phyloP scores from a whole-genome alignment of 2,797 vertebrate species.

The Pantherophis alleghaniensis region DNA sequence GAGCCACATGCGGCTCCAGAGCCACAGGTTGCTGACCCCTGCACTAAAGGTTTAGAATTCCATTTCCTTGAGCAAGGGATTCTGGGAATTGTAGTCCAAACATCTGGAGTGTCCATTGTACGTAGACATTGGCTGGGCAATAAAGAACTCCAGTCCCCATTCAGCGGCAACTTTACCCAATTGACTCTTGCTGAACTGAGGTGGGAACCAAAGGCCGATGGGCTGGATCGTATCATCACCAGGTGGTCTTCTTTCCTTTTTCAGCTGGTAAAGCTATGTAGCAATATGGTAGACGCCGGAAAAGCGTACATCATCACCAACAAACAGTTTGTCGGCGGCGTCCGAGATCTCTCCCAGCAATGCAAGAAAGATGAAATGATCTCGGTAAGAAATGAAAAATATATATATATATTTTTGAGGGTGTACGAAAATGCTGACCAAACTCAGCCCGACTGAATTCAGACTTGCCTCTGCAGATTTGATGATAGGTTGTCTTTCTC shows the following conservation, averaged over 20 bases:
- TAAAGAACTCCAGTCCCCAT: neutral
- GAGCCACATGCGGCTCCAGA: no score
- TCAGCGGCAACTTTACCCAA: neutral
- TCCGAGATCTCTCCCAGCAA: conserved; percentile 94
- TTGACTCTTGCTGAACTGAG: neutral
- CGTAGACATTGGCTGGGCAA: neutral
- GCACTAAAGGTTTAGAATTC: neutral
- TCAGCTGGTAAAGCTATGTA: conserved; percentile 96
- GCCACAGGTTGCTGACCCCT: no score
- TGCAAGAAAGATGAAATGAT: conserved; percentile 93
- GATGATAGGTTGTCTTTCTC: neutral
- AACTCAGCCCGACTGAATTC: neutral
- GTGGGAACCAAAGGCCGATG: neutral
- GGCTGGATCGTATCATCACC: neutral
- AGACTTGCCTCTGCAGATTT: neutral
- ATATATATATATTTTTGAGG: no score
- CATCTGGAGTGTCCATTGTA: neutral
- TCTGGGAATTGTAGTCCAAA: neutral
- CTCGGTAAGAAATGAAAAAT: conserved; percentile 76
- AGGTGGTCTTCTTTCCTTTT: neutral
- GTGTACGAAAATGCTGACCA: neutral
- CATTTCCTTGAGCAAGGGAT: neutral
- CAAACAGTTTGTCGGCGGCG: conserved; percentile 91
- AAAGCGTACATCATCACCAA: conserved; percentile 90
- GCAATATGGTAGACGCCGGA: conserved; percentile 93